Percentiles rank a stretch among this genome's conserved stretches.
Evolutionary conservation across 1,140 invertebrate genomes (phyloP).

Genomic region (Hirudo medicinalis): DNA sequence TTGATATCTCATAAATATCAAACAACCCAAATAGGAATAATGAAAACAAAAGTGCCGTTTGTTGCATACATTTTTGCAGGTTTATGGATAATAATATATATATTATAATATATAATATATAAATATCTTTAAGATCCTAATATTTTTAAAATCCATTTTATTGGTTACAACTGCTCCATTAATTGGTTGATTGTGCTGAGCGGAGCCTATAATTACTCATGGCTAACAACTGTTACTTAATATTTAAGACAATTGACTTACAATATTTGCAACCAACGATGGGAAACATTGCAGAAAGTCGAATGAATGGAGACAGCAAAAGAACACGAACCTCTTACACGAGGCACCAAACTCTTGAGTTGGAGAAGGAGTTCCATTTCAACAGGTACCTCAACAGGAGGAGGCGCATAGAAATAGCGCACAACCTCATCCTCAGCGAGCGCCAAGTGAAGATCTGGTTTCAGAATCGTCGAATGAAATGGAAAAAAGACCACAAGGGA

Average conservation of each 20-base stretch:
- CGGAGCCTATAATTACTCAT: too few species aligned
- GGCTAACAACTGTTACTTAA: background rate
- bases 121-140: too few species aligned
- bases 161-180: too few species aligned
- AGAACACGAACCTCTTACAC: conserved; percentile 89
- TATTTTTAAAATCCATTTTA: too few species aligned
- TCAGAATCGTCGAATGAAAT: conserved; percentile 85
- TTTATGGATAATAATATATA: too few species aligned
- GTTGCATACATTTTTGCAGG: too few species aligned
- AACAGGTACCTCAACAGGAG: conserved; percentile 53
- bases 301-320: conserved; percentile 63
- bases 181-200: too few species aligned
- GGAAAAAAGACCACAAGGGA: conserved; percentile 53
- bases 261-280: background rate
- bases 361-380: conserved; percentile 55
- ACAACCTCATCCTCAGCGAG: conserved; percentile 72
- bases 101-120: too few species aligned
- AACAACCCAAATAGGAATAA: too few species aligned
- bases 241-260: background rate
- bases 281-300: background rate
- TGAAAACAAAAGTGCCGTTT: too few species aligned
- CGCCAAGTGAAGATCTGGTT: conserved; percentile 57
- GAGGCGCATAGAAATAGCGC: conserved; percentile 75
- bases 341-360: conserved; percentile 59
- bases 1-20: too few species aligned